Base-by-base conservation (phyloP, 2,888 invertebrate genomes). In the Petrophora chlorosata region DNA sequence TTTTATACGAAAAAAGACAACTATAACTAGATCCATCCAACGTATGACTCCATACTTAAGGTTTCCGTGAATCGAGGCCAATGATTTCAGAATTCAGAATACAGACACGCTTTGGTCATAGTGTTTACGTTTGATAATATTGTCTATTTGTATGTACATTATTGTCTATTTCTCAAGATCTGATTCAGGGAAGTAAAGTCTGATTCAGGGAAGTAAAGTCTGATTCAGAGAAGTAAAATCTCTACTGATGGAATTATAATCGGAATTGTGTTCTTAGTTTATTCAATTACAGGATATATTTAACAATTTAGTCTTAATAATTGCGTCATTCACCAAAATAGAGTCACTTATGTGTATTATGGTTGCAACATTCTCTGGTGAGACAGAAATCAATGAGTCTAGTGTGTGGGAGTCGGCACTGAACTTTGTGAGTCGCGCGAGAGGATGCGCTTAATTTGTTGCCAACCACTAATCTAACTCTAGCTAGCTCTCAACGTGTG, bases 391-490 rank as follows among this genome's bases (percentile, higher is more conserved):
- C 79, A 85, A 84, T 82, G 79, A 81, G 76, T 64, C 57, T 63
- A 47, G 56, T 41, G 73, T 61, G 77, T 75, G 75, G 80, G 88
- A 74, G 81, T 77, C 80, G 78, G 61, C 82, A 82, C 76, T 83
- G 82, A 84, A 82, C 83, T 87, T 77, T 73, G 73, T 76, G 10
- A 10, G 25, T 10, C 33, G 25, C 16, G 22, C 16, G 13, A 34
- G 49, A 86, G 87, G 89, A 88, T 83, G 82, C 77, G 68, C 64
- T 76, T 77, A 74, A 83, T 86, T 86, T 79, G 79, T 75, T 79
- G 71, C 73, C 75, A 76, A 73, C 48, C 25, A 8, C 8, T 12
- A 5, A 32, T 30, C 30, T 10, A 10, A 2, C 33, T 17, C 26
- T 33, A 5, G 34, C n/a, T 33, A 7, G 28, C 5, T 25, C 25